These are phyloP conservation scores for Cenopis cana DNA, from an alignment of 2,888 invertebrate genomes.

Conservation along the genomic window DNA sequence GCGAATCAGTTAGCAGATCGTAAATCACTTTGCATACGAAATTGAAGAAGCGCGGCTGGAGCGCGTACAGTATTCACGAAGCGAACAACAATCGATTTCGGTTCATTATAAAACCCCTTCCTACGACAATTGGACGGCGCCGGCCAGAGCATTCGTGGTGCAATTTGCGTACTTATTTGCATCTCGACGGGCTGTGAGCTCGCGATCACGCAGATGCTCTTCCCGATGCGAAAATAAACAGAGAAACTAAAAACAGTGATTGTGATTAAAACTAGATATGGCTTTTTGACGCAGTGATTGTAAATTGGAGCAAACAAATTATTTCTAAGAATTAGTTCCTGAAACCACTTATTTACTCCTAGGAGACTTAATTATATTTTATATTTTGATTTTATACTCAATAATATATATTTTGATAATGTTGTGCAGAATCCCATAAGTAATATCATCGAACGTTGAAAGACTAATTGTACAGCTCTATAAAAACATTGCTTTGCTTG, in stretches of 20 bases:
- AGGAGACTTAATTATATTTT: too few relatives aligned
- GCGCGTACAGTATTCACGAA: constrained; percentile 37
- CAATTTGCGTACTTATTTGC: constrained; percentile 78
- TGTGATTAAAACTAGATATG: constrained; percentile 39
- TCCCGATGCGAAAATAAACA: constrained; percentile 71
- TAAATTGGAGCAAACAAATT: constrained; percentile 12
- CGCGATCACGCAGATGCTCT: constrained; percentile 70
- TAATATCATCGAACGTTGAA: too few relatives aligned
- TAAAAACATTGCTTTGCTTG: too few relatives aligned
- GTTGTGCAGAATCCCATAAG: too few relatives aligned
- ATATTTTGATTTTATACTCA: too few relatives aligned
- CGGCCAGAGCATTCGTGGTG: constrained; percentile 70
- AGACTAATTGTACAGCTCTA: too few relatives aligned
- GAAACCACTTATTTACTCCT: too few relatives aligned
- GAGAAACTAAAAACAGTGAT: constrained; percentile 57
- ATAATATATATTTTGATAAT: too few relatives aligned
- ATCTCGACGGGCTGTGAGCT: constrained; percentile 67
- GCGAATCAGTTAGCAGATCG: constrained; percentile 63
- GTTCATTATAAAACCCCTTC: constrained; percentile 63
- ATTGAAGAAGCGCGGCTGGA: constrained; percentile 43
- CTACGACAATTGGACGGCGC: constrained; percentile 66
- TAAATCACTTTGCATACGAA: constrained; percentile 59
- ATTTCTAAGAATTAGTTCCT: not conserved
- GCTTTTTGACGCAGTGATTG: constrained; percentile 18
- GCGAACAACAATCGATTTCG: constrained; percentile 68